Evolutionary conservation across 2,113 vertebrate genomes (phyloP).

Genomic region (Ophthalmolycus amberensis): DNA sequence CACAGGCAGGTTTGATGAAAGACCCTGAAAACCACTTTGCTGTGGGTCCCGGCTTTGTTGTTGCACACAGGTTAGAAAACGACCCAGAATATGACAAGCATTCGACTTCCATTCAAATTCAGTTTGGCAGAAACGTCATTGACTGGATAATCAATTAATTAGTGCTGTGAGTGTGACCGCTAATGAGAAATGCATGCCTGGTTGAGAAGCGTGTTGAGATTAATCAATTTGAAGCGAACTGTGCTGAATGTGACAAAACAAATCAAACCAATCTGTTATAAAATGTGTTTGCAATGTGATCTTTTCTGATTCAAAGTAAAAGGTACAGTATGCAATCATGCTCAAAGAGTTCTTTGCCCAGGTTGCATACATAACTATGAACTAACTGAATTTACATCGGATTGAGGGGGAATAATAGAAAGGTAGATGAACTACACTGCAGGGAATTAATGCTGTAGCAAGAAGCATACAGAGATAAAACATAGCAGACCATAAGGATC

Average conservation of each 20-base stretch:
- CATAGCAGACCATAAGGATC: not conserved
- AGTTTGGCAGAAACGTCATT: conserved; percentile 61
- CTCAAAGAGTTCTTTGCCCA: not conserved
- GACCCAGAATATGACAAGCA: conserved; percentile 45
- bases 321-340: not conserved
- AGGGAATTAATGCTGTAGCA: not conserved
- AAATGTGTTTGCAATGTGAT: conserved; percentile 16
- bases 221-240: conserved; percentile 45
- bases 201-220: conserved; percentile 33
- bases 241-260: conserved; percentile 37
- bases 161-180: conserved; percentile 29
- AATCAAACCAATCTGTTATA: conserved; percentile 24
- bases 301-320: conserved; percentile 25
- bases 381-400: not conserved
- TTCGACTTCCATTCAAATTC: conserved; percentile 38
- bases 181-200: conserved; percentile 57
- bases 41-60: conserved; percentile 5
- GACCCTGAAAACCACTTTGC: conserved; percentile 27
- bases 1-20: conserved; percentile 20
- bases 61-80: conserved; percentile 16
- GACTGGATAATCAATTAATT: conserved; percentile 53
- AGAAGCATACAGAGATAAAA: not conserved
- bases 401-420: not conserved
- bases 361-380: not conserved
- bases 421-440: not conserved